A percentile compares a stretch with the other conserved stretches of the same genome.
phyloP scores from a whole-genome alignment of 2,113 vertebrate species.

The Trematocara marginatum region DNA sequence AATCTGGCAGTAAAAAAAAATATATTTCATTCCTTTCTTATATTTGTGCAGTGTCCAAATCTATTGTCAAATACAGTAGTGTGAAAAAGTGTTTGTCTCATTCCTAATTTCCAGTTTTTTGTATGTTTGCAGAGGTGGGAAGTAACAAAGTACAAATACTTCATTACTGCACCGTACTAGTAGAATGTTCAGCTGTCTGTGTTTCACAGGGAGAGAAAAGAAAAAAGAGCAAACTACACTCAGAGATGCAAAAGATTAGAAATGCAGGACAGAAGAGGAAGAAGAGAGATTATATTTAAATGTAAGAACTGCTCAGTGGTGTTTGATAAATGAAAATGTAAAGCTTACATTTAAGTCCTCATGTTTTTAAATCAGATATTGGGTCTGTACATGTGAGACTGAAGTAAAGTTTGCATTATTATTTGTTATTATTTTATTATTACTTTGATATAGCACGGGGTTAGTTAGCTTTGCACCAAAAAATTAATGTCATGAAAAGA shows the following conservation, averaged over 20 bases:
- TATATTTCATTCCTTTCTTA: background rate
- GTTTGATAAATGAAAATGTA: background rate
- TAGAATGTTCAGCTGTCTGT: background rate
- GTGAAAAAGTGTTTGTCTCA: background rate
- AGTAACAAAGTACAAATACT: background rate
- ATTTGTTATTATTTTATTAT: background rate
- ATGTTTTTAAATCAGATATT: background rate
- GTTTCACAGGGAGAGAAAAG: background rate
- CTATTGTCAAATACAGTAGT: background rate
- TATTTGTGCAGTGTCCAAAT: background rate
- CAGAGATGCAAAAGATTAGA: background rate
- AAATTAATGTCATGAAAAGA: background rate
- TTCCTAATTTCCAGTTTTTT: background rate
- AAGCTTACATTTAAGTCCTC: fast-evolving
- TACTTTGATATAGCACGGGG: fast-evolving
- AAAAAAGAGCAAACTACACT: background rate
- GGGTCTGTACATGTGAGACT: background rate
- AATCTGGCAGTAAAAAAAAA: background rate
- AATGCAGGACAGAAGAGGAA: background rate
- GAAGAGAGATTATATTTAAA: background rate
- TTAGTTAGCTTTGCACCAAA: background rate
- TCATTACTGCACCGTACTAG: background rate
- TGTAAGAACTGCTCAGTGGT: background rate
- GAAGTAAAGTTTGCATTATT: background rate
- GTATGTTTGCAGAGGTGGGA: background rate